phyloP scores from a whole-genome alignment of 1,140 invertebrate species.

The Euura saliciscinereae region DNA sequence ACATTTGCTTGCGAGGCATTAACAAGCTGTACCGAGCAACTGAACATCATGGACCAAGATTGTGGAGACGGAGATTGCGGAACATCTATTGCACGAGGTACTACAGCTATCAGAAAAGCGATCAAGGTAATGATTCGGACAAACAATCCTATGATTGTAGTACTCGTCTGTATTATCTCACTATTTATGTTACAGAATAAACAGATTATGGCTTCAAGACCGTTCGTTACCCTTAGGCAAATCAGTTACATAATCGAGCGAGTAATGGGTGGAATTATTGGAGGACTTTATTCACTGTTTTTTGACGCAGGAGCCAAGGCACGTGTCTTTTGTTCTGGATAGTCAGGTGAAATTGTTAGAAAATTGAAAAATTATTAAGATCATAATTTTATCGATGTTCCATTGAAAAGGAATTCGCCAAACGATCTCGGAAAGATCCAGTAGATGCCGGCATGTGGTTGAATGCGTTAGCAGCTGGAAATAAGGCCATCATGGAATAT shows the following conservation, averaged over 20 bases:
- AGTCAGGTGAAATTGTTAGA: too few species aligned
- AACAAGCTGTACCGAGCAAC: constrained; percentile 58
- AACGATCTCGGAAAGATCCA: constrained; percentile 21
- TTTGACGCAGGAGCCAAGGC: constrained; percentile 56
- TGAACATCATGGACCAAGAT: constrained; percentile 69
- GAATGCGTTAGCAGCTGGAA: constrained; percentile 45
- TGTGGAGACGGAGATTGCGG: constrained; percentile 73
- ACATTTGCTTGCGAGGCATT: constrained; percentile 62
- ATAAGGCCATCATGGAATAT: constrained; percentile 57
- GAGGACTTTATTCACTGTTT: constrained; percentile 60
- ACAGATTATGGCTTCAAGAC: constrained; percentile 28
- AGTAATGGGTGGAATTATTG: constrained; percentile 51
- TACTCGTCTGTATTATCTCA: constrained; percentile 6
- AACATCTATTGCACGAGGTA: constrained; percentile 62
- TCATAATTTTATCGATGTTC: background rate
- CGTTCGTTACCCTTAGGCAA: constrained; percentile 40
- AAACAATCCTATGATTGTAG: too few species aligned
- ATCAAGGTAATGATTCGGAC: constrained; percentile 26
- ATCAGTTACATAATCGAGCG: constrained; percentile 48
- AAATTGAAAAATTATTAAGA: constrained; percentile 1
- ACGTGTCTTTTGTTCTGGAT: constrained; percentile 13
- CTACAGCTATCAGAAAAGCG: constrained; percentile 52
- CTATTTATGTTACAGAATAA: constrained; percentile 29
- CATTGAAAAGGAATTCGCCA: constrained; percentile 29
- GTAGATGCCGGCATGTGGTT: constrained; percentile 43